Conservation (phyloP, 2,888 invertebrate species). For the Phortica okadai region DNA sequence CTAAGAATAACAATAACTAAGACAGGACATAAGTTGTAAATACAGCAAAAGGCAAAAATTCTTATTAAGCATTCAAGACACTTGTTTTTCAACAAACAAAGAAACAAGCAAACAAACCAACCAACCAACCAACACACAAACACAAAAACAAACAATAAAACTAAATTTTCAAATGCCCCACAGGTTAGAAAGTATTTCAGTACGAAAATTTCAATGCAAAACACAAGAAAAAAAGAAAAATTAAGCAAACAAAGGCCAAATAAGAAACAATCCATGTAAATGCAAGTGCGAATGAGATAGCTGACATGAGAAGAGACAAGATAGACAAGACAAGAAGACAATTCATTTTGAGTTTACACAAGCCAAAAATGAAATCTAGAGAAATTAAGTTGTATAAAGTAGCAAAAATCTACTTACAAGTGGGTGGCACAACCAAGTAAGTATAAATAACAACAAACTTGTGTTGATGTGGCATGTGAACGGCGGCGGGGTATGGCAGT, state of each 20-base stretch:
- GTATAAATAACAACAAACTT: neutral
- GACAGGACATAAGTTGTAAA: neutral
- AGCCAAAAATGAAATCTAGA: conserved; percentile 25
- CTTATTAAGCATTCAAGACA: conserved; percentile 32
- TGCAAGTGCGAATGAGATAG: neutral
- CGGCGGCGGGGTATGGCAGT: too few species aligned
- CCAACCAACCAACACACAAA: conserved; percentile 42
- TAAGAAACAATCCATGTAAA: neutral
- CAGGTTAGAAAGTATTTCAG: conserved; percentile 13
- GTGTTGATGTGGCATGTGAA: too few species aligned
- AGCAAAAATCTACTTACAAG: conserved; percentile 23
- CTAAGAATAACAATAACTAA: neutral
- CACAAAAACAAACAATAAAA: conserved; percentile 37
- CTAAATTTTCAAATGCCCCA: conserved; percentile 21
- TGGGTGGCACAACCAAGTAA: neutral
- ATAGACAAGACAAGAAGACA: conserved; percentile 35
- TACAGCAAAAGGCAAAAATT: conserved; percentile 9
- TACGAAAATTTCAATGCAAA: conserved; percentile 10
- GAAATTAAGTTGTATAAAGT: conserved; percentile 30
- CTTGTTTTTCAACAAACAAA: conserved; percentile 36
- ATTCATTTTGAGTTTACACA: conserved; percentile 45
- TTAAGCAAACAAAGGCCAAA: neutral
- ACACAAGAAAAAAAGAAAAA: neutral
- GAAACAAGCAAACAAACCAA: conserved; percentile 39
- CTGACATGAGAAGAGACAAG: conserved; percentile 1